A percentile compares a stretch with the other conserved stretches of the same genome.
phyloP scores from a whole-genome alignment of 2,888 invertebrate species.

The Encarsia formosa region DNA sequence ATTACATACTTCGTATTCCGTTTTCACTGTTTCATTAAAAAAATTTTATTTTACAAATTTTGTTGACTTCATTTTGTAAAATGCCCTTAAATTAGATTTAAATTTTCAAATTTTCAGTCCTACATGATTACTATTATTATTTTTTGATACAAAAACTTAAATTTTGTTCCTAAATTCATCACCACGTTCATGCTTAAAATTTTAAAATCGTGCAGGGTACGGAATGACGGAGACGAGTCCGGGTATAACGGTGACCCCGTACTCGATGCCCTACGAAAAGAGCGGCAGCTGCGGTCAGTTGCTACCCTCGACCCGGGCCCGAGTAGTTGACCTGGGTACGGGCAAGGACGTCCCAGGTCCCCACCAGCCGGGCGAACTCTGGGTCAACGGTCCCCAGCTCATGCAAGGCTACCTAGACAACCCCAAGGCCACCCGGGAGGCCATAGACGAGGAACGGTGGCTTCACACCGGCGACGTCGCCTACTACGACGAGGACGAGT shows the following conservation, averaged over 20 bases:
- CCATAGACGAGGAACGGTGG: constrained; percentile 74
- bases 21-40: no score
- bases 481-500: constrained; percentile 70
- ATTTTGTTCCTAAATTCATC: no score
- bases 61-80: no score
- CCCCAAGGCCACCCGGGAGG: constrained; percentile 67
- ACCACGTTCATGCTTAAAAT: no score
- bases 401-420: constrained; percentile 81
- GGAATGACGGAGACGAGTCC: constrained; percentile 71
- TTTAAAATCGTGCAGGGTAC: constrained; percentile 57
- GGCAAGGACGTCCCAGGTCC: constrained; percentile 57
- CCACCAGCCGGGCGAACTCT: constrained; percentile 68
- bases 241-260: constrained; percentile 60
- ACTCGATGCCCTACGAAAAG: constrained; percentile 58
- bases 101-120: no score
- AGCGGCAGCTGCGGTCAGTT: constrained; percentile 67
- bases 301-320: constrained; percentile 65
- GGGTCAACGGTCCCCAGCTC: constrained; percentile 72
- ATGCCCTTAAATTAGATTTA: no score
- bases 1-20: no score
- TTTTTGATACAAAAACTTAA: no score
- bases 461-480: constrained; percentile 77
- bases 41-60: no score
- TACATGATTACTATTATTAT: no score
- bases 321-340: constrained; percentile 58